A percentile compares a stretch with the other conserved stretches of the same genome.
These are phyloP conservation scores for Rana temporaria DNA, from an alignment of 2,113 vertebrate species.

Conservation along the genomic window DNA sequence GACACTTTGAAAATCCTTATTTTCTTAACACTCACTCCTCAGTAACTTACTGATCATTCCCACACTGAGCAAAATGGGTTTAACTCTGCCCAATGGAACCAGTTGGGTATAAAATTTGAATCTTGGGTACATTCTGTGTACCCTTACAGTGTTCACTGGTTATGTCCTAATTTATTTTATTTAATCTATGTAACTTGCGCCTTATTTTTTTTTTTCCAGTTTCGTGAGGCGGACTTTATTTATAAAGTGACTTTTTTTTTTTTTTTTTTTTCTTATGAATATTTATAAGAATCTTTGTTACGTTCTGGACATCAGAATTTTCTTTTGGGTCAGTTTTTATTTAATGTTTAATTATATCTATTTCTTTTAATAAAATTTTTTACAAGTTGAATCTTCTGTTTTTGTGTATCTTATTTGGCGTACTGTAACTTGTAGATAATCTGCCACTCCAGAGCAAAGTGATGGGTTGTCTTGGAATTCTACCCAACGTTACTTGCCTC, in stretches of 20 bases:
- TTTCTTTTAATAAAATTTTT: constrained; percentile 55
- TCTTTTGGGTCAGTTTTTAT: constrained; percentile 46
- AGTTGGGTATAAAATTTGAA: constrained; percentile 32
- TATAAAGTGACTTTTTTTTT: constrained; percentile 38
- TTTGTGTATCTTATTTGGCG: not conserved
- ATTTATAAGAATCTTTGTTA: constrained; percentile 53
- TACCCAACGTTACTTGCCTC: too few species aligned
- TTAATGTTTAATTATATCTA: constrained; percentile 54
- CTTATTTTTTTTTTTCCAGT: constrained; percentile 12
- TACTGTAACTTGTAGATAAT: not conserved
- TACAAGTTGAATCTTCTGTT: not conserved
- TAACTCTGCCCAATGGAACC: constrained; percentile 2
- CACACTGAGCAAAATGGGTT: constrained; percentile 23
- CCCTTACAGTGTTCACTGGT: constrained; percentile 54
- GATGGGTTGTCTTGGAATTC: too few species aligned
- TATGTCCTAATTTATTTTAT: constrained; percentile 58
- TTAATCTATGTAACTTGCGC: constrained; percentile 49
- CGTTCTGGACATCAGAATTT: constrained; percentile 34
- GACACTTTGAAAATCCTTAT: not conserved
- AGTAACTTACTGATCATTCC: constrained; percentile 35
- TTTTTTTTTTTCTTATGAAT: constrained; percentile 32
- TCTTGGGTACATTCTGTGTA: constrained; percentile 45
- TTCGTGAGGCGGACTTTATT: constrained; percentile 19
- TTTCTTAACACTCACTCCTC: not conserved
- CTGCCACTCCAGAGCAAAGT: too few species aligned